Evolutionary conservation across 2,113 vertebrate species (phyloP).

Genomic region (Spilogale gracilis): DNA sequence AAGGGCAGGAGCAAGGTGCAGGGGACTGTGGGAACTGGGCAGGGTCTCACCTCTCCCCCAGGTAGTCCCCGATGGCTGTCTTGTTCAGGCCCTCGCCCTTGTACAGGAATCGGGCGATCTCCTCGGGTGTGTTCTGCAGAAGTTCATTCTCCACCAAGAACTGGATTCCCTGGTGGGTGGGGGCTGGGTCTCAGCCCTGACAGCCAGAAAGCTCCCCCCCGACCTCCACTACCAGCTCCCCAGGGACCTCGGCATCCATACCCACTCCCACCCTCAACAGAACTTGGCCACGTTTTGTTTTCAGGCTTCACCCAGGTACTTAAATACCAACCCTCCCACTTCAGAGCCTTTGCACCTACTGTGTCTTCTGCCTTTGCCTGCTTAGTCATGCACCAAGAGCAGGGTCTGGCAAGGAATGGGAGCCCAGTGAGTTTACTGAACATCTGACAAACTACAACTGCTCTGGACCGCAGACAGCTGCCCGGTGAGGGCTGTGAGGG

Average conservation of each 20-base stretch:
- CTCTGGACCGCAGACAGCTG: background rate
- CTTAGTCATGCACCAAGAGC: background rate
- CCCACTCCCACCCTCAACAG: background rate
- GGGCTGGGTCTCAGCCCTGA: background rate
- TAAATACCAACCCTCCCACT: fast-evolving
- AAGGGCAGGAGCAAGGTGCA: background rate
- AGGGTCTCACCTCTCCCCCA: constrained; percentile 92
- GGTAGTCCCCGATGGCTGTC: constrained; percentile 95
- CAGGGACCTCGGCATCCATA: background rate
- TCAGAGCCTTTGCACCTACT: background rate
- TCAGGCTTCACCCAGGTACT: background rate
- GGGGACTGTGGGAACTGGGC: fast-evolving
- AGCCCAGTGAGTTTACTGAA: background rate
- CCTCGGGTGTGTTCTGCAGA: constrained; percentile 92
- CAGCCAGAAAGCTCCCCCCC: background rate
- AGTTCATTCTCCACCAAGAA: constrained; percentile 95
- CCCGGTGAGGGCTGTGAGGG: background rate
- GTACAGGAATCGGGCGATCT: constrained; percentile 95
- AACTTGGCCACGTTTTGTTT: background rate
- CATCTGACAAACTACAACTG: background rate
- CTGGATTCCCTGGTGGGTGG: constrained; percentile 90
- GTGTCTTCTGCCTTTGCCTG: background rate
- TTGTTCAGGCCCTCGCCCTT: constrained; percentile 97
- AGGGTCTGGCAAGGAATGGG: background rate
- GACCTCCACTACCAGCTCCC: too few relatives aligned